Percentiles rank a stretch among this genome's conserved stretches.
Conservation (phyloP, 2,113 vertebrate genomes). For the Caranx ignobilis region DNA sequence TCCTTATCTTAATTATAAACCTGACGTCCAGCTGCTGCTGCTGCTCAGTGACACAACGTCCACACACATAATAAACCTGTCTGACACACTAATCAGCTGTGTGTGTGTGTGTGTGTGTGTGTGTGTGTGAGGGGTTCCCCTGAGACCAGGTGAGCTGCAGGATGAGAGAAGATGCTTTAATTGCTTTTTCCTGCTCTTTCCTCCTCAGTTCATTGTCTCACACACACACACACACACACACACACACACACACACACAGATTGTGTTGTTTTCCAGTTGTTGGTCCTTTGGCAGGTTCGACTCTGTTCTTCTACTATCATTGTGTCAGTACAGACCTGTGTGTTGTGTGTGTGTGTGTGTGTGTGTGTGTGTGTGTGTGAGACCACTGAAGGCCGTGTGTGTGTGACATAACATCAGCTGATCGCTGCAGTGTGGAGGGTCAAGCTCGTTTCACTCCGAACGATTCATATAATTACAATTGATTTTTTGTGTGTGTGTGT, state of each 20-base stretch:
- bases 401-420: conserved; percentile 31
- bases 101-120: not conserved
- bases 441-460: conserved; percentile 26
- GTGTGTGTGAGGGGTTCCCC: conserved; percentile 26
- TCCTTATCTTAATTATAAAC: conserved; percentile 80
- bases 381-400: not conserved
- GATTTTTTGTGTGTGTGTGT: conserved; percentile 42
- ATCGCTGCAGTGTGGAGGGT: conserved; percentile 8
- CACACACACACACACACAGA: conserved; percentile 21
- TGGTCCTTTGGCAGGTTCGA: no score
- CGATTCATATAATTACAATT: conserved; percentile 67
- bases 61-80: conserved; percentile 70
- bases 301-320: no score
- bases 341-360: not conserved
- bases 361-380: not conserved
- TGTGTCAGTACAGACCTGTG: no score
- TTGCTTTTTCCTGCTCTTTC: conserved; percentile 59
- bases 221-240: conserved; percentile 29
- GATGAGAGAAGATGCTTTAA: conserved; percentile 60
- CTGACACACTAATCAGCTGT: conserved; percentile 70
- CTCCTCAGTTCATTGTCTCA: conserved; percentile 24
- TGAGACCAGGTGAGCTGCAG: conserved; percentile 66
- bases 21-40: conserved; percentile 72
- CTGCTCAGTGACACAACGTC: conserved; percentile 25
- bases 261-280: no score